Conservation (phyloP, 2,113 vertebrate species). For the Crotalus tigris region DNA sequence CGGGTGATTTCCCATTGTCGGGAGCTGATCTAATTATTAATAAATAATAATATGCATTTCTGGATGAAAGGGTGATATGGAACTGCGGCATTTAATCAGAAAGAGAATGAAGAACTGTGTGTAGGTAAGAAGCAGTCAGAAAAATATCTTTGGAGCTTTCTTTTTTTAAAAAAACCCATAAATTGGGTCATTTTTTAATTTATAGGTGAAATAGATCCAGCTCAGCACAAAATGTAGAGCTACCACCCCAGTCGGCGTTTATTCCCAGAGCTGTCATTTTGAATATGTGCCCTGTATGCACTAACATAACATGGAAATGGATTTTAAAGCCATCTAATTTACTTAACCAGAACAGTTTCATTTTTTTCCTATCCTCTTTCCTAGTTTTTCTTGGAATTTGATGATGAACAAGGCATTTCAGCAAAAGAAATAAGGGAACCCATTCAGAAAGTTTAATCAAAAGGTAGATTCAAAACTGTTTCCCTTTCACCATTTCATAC, state of each 20-base stretch:
- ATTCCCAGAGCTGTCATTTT: not conserved
- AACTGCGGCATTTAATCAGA: not conserved
- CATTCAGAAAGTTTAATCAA: not conserved
- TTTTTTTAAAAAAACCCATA: not conserved
- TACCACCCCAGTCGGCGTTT: not conserved
- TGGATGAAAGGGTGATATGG: not conserved
- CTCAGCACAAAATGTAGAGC: not conserved
- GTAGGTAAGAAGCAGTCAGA: not conserved
- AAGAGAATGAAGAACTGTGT: not conserved
- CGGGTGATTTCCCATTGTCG: not conserved
- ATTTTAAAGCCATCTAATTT: not conserved
- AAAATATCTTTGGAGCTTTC: not conserved
- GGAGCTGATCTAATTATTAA: not conserved
- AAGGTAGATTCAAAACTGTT: not conserved
- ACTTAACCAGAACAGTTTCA: not conserved
- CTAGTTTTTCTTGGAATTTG: not conserved
- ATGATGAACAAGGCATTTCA: not conserved
- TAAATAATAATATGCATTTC: not conserved
- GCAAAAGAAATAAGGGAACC: not conserved
- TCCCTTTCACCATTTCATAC: not conserved
- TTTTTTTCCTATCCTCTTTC: not conserved
- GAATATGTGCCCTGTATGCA: not conserved
- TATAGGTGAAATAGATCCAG: not conserved
- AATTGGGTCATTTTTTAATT: not conserved
- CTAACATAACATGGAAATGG: not conserved